These are phyloP conservation scores for Astatoreochromis straeleni DNA, from an alignment of 2,113 vertebrate species.

Conservation along the genomic window DNA sequence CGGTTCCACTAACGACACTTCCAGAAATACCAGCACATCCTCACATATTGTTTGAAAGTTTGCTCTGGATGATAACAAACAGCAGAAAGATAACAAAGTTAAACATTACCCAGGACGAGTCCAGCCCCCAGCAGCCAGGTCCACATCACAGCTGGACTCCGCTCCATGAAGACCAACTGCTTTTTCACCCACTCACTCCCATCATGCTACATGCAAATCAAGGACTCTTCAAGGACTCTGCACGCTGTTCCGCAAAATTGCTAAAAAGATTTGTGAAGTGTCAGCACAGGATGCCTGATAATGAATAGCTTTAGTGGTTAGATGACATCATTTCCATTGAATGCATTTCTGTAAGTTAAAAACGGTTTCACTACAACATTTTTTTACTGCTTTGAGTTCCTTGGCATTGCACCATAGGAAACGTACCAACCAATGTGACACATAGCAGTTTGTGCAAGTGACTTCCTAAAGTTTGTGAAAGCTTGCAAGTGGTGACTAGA, in stretches of 20 bases:
- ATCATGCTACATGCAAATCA: not conserved
- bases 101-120: conserved; percentile 7
- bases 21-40: not conserved
- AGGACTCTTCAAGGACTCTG: not conserved
- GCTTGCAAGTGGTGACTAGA: not conserved
- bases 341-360: not conserved
- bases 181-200: not conserved
- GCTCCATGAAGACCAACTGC: not conserved
- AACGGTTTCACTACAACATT: not conserved
- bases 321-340: not conserved
- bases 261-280: not conserved
- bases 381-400: not conserved
- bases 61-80: not conserved
- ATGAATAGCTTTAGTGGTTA: not conserved
- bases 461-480: not conserved
- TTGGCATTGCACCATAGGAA: not conserved
- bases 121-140: not conserved
- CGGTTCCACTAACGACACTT: not conserved
- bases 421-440: not conserved
- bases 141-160: not conserved
- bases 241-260: not conserved
- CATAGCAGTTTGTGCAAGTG: not conserved
- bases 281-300: not conserved
- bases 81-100: not conserved
- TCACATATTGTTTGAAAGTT: not conserved